phyloP scores from a whole-genome alignment of 2,113 vertebrate genomes.

The Actenoides hombroni region DNA sequence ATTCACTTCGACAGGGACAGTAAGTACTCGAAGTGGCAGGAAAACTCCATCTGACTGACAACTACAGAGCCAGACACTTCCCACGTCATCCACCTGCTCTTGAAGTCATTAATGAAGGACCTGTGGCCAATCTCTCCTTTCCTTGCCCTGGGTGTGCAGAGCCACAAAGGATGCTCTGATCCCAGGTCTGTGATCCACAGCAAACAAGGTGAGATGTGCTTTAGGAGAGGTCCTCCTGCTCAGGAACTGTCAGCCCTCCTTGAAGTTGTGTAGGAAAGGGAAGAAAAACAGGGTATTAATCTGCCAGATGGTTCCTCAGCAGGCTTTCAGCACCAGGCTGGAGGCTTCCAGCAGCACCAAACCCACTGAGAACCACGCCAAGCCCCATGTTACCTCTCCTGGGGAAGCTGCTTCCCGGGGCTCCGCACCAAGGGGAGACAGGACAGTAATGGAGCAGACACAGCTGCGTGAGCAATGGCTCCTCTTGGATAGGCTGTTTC shows the following conservation, averaged over 20 bases:
- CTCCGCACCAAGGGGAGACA: neutral
- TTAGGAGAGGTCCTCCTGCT: neutral
- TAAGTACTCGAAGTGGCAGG: neutral
- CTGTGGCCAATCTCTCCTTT: neutral
- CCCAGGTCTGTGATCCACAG: neutral
- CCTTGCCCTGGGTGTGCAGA: neutral
- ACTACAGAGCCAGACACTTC: fast-evolving
- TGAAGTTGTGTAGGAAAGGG: fast-evolving
- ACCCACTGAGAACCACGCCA: neutral
- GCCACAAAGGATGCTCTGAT: neutral
- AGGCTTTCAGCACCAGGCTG: neutral
- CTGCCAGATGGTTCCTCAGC: neutral
- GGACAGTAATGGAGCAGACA: neutral
- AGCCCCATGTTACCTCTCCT: neutral
- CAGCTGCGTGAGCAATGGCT: neutral
- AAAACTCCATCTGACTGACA: neutral
- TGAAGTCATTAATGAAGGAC: neutral
- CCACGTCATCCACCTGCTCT: neutral
- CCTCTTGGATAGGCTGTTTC: neutral
- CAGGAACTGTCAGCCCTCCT: neutral
- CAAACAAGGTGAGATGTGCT: neutral
- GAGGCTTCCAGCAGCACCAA: neutral
- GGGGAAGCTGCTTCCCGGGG: neutral
- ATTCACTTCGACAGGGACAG: neutral
- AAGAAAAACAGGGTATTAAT: neutral